Evolutionary conservation across 2,113 vertebrate genomes (phyloP).

Genomic region (Dolichallabes microphthalmus): DNA sequence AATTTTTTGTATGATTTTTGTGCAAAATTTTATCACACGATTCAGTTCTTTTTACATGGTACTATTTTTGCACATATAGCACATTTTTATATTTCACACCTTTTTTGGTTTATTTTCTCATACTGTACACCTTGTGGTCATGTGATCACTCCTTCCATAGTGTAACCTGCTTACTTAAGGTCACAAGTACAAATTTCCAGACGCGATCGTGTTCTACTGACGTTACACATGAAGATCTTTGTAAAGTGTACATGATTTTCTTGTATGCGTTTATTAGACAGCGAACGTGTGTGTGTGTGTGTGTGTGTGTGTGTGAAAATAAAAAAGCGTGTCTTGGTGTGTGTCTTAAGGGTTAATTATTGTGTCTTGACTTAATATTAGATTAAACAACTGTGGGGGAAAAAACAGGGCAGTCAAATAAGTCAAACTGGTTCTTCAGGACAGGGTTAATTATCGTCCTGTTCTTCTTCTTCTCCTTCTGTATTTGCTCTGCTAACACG

Average conservation of each 20-base stretch:
- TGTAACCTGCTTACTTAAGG: not conserved
- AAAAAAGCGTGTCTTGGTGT: not conserved
- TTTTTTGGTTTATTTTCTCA: not conserved
- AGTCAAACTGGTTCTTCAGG: conserved; percentile 8
- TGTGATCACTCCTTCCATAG: not conserved
- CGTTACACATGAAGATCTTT: not conserved
- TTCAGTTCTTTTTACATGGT: not conserved
- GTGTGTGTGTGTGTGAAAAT: not conserved
- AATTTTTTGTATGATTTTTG: not conserved
- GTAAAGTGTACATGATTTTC: not conserved
- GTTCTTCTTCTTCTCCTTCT: not conserved
- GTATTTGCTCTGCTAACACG: not conserved
- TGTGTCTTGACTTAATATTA: not conserved
- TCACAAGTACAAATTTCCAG: not conserved
- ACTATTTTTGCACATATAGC: too few relatives aligned
- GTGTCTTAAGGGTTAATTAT: not conserved
- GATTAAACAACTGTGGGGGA: not conserved
- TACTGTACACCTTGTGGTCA: not conserved
- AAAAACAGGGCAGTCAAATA: not conserved
- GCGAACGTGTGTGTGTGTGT: not conserved
- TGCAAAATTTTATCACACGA: not conserved
- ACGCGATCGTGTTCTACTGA: not conserved
- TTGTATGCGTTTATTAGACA: not conserved
- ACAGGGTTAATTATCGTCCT: not conserved
- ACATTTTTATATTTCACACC: not conserved